Base-by-base conservation (phyloP, 35 echinoderm and acorn worm species). In the Ophioderma brevispina region DNA sequence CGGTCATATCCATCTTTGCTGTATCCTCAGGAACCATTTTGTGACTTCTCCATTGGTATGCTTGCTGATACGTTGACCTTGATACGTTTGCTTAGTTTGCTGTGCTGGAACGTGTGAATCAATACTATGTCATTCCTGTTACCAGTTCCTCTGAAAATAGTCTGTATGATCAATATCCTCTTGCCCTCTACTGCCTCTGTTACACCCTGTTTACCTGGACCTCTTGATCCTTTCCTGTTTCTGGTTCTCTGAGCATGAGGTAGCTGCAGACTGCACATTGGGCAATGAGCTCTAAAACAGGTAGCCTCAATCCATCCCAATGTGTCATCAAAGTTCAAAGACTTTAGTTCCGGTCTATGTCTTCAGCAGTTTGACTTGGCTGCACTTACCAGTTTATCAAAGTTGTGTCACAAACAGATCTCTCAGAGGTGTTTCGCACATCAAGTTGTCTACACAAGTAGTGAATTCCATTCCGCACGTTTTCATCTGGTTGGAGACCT, bases 1-100 rank as follows among this genome's bases (percentile, higher is more conserved):
- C 41, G 32, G 90, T 91, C 90, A 91, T 85, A 13, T 91, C 90
- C 82, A 91, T 91, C 56, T 77, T 78, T 19, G 82, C 76, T 78
- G 90, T 39, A 32, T 91, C 38, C 4, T 88, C 86, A 76, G 86
- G 79, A 46, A 46, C 41, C 41, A 4, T 50, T 76, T 64, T 78
- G 49, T 78, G 86, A 78, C 34, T 31, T 76, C 33, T 23, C 75
- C 42, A 35, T 77, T 34, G 36, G 77, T 38, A 25, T 4, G 5
- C 17, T 46, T 46, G 41, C 41, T 17, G 41, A 46, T 4, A 17
- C 17, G 17, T 46, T 17, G n/a, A n/a, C 4, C 41, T 46, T 4
- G 41, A 46, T 46, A 17, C 41, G 17, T 46, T 46, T n/a, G n/a
- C n/a, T n/a, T n/a, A n/a, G n/a, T n/a, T n/a, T n/a, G n/a, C 41